Base-by-base conservation (phyloP, 2,113 vertebrate genomes). In the Zapus hudsonius region DNA sequence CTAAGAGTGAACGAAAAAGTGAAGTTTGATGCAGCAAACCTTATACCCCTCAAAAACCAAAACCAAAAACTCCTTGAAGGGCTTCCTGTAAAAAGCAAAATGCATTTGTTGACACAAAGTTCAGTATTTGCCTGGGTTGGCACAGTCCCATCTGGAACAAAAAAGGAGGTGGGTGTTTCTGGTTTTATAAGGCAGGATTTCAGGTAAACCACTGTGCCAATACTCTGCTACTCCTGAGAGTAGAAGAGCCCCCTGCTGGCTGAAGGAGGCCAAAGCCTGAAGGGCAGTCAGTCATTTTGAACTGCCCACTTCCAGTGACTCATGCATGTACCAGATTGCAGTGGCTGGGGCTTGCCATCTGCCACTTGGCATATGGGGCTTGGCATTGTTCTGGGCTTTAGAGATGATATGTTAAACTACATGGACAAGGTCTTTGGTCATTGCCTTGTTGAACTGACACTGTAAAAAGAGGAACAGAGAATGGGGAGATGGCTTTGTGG, bases 221-320 rank as follows among this genome's bases (percentile, higher is more conserved):
- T 67, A 3, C 64, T 52, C 23, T 13, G 25, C 52, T 27, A 36
- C 29, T 1, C 1, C 31, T 42, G 89, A 91, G 93, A 84, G 95
- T 72, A 15, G 88, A 96, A 92, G 96, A 89, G 95, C 95, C 95
- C 92, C 95, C 97, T 97, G 96, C 95, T 95, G 95, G 96, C 73
- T 75, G 19, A 79, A 79, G 70, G 33, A 64, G 63, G n/a, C 44
- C 91, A 47, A 38, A 44, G n/a, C 64, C 59, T 7, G 81, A 38
- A 31, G 15, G 52, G 57, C 55, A 15, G 1, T 0, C 8, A 0
- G 7, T 91, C 63, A 7, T 76, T 81, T 69, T 74, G 67, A 79
- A 47, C 6, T 23, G 12, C 11, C 12, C 10, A 29, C 33, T 74
- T 38, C 10, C 33, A 19, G 72, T 61, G 42, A 22, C 61, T 76